Evolutionary conservation across 2,888 invertebrate genomes (phyloP).

Genomic region (Papilio elwesi): DNA sequence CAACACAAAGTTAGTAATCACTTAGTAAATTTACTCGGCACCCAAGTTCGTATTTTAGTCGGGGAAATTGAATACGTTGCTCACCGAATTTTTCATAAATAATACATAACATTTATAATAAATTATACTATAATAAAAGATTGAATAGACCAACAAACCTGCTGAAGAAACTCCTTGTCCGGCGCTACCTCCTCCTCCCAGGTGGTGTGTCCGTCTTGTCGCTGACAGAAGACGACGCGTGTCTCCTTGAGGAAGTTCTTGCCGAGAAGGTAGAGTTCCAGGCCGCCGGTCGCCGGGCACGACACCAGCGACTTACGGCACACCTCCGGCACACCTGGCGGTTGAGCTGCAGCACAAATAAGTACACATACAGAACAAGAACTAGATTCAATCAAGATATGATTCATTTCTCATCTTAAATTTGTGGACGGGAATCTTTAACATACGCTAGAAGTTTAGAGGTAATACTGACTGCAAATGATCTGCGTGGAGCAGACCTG

Average conservation of each 20-base stretch:
- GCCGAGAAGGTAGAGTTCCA: conserved; percentile 94
- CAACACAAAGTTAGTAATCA: no score
- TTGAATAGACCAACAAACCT: conserved; percentile 76
- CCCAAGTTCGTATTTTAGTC: no score
- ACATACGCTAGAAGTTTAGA: no score
- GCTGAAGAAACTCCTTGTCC: conserved; percentile 94
- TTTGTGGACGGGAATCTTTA: no score
- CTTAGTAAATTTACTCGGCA: no score
- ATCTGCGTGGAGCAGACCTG: conserved; percentile 96
- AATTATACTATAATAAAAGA: background rate
- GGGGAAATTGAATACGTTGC: no score
- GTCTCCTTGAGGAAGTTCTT: conserved; percentile 97
- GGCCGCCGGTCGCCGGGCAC: conserved; percentile 90
- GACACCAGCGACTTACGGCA: conserved; percentile 94
- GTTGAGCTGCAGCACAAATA: conserved; percentile 87
- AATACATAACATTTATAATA: no score
- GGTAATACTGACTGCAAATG: conserved; percentile 91
- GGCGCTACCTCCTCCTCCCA: conserved; percentile 94
- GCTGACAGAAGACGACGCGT: conserved; percentile 89
- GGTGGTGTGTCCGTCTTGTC: conserved; percentile 81
- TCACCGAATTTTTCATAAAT: no score
- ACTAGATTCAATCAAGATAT: background rate
- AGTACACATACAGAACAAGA: background rate
- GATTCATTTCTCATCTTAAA: no score
- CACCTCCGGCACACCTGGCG: conserved; percentile 96